Percentiles rank a stretch among this genome's conserved stretches.
These are phyloP conservation scores for Diprion similis DNA, from an alignment of 1,140 invertebrate species.

Conservation along the genomic window DNA sequence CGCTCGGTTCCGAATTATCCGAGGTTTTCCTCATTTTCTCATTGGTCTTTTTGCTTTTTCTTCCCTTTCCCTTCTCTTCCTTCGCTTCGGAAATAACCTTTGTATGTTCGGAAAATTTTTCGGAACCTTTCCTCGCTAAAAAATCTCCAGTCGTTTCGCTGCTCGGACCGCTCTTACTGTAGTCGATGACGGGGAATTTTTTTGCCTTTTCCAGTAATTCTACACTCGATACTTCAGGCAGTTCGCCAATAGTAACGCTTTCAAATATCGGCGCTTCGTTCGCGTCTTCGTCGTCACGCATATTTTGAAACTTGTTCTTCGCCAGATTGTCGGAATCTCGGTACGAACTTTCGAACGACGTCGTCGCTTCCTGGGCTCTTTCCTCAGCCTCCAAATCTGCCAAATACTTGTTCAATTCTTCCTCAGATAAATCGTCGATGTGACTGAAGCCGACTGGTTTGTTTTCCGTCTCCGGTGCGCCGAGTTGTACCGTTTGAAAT, in stretches of 20 bases:
- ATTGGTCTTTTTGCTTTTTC: constrained; percentile 37
- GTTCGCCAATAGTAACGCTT: constrained; percentile 47
- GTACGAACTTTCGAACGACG: constrained; percentile 37
- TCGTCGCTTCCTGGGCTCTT: constrained; percentile 37
- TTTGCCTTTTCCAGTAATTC: constrained; percentile 49
- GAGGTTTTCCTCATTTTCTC: constrained; percentile 39
- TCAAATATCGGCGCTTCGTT: constrained; percentile 53
- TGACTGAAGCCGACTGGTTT: constrained; percentile 48
- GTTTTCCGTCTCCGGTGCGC: constrained; percentile 28
- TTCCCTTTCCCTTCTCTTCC: constrained; percentile 37
- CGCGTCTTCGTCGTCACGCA: constrained; percentile 45
- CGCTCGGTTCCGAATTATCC: constrained; percentile 31
- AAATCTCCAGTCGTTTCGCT: constrained; percentile 31
- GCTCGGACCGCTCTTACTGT: constrained; percentile 32
- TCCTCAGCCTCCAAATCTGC: constrained; percentile 64
- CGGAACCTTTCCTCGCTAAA: constrained; percentile 35
- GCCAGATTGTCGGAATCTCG: constrained; percentile 5
- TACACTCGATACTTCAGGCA: constrained; percentile 45
- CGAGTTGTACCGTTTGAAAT: constrained; percentile 42
- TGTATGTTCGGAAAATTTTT: constrained; percentile 34
- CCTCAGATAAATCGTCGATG: constrained; percentile 63
- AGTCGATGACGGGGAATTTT: constrained; percentile 51
- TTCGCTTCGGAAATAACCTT: constrained; percentile 37
- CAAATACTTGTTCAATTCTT: constrained; percentile 66
- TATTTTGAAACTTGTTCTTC: constrained; percentile 17